These are phyloP conservation scores for Sitophilus oryzae DNA, from an alignment of 1,140 invertebrate genomes.

Conservation along the genomic window DNA sequence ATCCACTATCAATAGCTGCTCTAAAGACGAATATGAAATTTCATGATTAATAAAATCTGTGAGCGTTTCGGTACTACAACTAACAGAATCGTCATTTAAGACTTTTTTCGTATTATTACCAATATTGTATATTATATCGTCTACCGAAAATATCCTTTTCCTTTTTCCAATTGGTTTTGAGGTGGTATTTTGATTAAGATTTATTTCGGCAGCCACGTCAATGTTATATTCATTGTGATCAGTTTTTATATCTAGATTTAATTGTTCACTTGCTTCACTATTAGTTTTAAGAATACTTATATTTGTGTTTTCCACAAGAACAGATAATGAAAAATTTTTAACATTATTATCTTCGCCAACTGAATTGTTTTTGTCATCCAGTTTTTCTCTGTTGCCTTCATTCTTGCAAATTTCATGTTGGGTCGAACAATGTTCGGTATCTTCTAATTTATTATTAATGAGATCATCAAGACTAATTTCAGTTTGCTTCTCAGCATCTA, in stretches of 20 bases:
- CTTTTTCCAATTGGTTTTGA: neutral
- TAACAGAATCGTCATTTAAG: neutral
- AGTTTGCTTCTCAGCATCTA: too few relatives aligned
- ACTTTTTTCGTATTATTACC: conserved; percentile 22
- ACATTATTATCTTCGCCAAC: too few relatives aligned
- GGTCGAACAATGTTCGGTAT: neutral
- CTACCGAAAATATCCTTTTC: conserved; percentile 35
- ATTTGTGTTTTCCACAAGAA: too few relatives aligned
- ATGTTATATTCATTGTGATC: too few relatives aligned
- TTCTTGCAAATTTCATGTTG: too few relatives aligned
- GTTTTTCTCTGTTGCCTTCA: too few relatives aligned
- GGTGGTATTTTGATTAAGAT: neutral
- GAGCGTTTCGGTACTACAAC: neutral
- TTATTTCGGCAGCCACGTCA: neutral
- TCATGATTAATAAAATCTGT: conserved; percentile 20
- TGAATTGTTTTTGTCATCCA: too few relatives aligned
- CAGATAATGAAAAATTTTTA: too few relatives aligned
- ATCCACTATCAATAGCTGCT: conserved; percentile 1
- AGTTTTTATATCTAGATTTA: too few relatives aligned
- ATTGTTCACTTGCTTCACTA: too few relatives aligned
- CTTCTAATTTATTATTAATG: neutral
- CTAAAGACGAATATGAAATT: conserved; percentile 12
- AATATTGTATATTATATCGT: conserved; percentile 35
- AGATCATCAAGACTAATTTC: neutral
- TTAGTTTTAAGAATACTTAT: too few relatives aligned